Evolutionary conservation across 2,888 invertebrate species (phyloP).

Genomic region (Petrophora chlorosata): DNA sequence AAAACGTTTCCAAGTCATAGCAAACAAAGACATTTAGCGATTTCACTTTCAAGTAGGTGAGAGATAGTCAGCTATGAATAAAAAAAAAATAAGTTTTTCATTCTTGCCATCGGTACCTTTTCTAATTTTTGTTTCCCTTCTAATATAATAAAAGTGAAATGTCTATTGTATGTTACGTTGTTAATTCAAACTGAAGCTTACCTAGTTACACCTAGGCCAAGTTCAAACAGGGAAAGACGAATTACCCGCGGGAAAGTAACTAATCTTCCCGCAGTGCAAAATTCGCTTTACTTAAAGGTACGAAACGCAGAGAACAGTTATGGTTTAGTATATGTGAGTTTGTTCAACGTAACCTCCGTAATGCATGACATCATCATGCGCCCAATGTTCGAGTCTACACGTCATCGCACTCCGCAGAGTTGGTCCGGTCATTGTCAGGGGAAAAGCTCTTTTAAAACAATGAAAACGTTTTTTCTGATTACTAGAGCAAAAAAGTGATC

Average conservation of each 20-base stretch:
- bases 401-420: conserved; percentile 41
- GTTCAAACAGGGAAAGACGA: too few relatives aligned
- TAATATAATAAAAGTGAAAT: too few relatives aligned
- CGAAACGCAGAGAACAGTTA: conserved; percentile 13
- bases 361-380: conserved; percentile 50
- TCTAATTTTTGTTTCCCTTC: too few relatives aligned
- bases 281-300: not conserved
- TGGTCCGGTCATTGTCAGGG: conserved; percentile 25
- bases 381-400: conserved; percentile 36
- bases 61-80: not conserved
- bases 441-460: conserved; percentile 22
- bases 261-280: too few relatives aligned
- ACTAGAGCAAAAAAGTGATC: conserved; percentile 7
- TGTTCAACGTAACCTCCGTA: conserved; percentile 34
- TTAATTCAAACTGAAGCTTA: too few relatives aligned
- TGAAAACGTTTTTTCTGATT: conserved; percentile 11
- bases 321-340: conserved; percentile 14
- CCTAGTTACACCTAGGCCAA: too few relatives aligned
- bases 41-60: not conserved
- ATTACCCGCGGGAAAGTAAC: too few relatives aligned
- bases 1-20: not conserved
- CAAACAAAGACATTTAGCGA: not conserved
- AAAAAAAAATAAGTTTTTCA: too few relatives aligned
- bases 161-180: too few relatives aligned
- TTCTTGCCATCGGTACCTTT: too few relatives aligned